Conservation (phyloP, 2,113 vertebrate species). For the Larimichthys crocea region DNA sequence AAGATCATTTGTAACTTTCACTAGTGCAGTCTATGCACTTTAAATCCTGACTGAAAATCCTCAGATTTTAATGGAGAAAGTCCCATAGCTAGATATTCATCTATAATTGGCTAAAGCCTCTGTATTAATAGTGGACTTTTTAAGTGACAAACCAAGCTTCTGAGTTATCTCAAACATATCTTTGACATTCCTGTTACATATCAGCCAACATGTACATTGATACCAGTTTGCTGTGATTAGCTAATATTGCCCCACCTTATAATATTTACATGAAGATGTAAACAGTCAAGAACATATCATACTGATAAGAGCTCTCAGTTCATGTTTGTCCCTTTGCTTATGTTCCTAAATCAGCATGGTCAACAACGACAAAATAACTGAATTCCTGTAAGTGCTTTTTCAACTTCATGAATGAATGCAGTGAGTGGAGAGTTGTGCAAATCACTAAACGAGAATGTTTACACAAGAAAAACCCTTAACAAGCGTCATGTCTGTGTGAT, state of each 20-base stretch:
- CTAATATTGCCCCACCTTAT: neutral
- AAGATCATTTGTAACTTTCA: too few species aligned
- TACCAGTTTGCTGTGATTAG: neutral
- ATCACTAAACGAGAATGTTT: constrained; percentile 52
- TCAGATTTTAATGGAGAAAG: too few species aligned
- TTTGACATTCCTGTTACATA: neutral
- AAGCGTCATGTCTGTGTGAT: constrained; percentile 43
- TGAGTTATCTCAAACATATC: neutral
- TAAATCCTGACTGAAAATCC: too few species aligned
- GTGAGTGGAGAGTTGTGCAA: constrained; percentile 35
- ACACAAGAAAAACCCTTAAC: constrained; percentile 24
- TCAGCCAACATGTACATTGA: neutral
- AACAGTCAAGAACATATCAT: neutral
- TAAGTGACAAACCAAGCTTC: neutral
- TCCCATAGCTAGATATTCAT: too few species aligned
- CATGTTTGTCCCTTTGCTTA: constrained; percentile 18
- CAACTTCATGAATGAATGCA: constrained; percentile 52
- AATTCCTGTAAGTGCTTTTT: neutral
- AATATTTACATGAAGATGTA: neutral
- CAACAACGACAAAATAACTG: constrained; percentile 8
- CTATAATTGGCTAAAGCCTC: too few species aligned
- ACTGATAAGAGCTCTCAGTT: neutral
- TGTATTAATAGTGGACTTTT: too few species aligned
- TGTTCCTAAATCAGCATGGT: neutral
- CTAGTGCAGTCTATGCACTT: too few species aligned